A percentile compares a stretch with the other conserved stretches of the same genome.
These are phyloP conservation scores for Podocnemis expansa DNA, from an alignment of 2,113 vertebrate species.

Conservation along the genomic window DNA sequence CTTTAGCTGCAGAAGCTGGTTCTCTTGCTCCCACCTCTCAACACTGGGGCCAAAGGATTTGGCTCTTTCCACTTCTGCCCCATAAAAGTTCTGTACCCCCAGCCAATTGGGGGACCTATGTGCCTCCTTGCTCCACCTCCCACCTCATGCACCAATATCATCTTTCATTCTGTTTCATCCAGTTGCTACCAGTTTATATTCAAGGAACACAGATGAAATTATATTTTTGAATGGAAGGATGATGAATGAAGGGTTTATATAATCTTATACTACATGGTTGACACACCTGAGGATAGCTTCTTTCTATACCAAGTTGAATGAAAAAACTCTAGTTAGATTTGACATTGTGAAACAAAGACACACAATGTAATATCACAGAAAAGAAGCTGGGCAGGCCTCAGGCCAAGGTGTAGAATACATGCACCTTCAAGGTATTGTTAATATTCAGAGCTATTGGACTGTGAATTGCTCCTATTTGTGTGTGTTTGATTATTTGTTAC, in stretches of 20 bases:
- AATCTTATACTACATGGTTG: not conserved
- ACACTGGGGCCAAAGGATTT: no score
- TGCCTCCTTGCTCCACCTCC: no score
- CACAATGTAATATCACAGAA: not conserved
- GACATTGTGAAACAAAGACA: not conserved
- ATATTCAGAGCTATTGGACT: not conserved
- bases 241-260: not conserved
- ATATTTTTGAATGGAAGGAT: not conserved
- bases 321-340: not conserved
- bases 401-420: not conserved
- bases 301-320: not conserved
- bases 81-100: no score
- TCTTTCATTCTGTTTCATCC: not conserved
- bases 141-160: not conserved
- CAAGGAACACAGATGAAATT: not conserved
- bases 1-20: not conserved
- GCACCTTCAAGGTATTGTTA: not conserved
- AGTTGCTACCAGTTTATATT: not conserved
- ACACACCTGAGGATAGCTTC: not conserved
- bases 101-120: no score
- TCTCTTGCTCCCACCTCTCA: no score
- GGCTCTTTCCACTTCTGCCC: no score
- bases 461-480: not conserved
- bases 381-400: not conserved
- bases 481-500: not conserved